phyloP scores from a whole-genome alignment of 1,140 invertebrate species.

The Vanessa tameamea region DNA sequence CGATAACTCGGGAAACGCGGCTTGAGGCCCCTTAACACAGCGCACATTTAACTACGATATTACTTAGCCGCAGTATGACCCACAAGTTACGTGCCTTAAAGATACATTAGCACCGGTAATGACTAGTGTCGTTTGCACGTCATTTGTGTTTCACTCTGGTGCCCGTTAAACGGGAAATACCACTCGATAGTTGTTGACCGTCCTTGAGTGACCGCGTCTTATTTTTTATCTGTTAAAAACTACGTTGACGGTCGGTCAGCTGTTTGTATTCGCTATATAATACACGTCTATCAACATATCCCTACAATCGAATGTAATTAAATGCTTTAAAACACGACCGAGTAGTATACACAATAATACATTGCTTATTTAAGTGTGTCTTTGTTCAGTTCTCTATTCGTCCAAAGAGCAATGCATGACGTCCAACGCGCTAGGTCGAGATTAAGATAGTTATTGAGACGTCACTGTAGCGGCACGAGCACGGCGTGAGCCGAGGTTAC shows the following conservation, averaged over 20 bases:
- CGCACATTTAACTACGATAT: conserved; percentile 32
- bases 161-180: conserved; percentile 68
- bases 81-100: conserved; percentile 37
- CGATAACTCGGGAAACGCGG: conserved; percentile 66
- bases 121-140: conserved; percentile 48
- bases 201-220: conserved; percentile 74
- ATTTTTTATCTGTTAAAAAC: conserved; percentile 72
- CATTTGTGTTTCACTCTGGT: conserved; percentile 55
- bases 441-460: conserved; percentile 54
- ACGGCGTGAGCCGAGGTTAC: conserved; percentile 78
- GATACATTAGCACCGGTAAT: conserved; percentile 46
- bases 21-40: conserved; percentile 51
- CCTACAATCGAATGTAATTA: conserved; percentile 35
- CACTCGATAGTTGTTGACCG: conserved; percentile 61
- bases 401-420: conserved; percentile 55
- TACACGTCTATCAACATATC: conserved; percentile 68
- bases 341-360: conserved; percentile 30
- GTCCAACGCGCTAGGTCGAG: conserved; percentile 41
- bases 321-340: conserved; percentile 4
- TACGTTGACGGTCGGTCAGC: conserved; percentile 66
- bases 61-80: conserved; percentile 27
- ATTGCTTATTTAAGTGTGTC: conserved; percentile 38
- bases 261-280: conserved; percentile 69
- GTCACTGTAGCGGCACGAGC: conserved; percentile 64
- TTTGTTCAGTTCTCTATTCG: background rate